Evolutionary conservation across 2,797 vertebrate genomes (phyloP), one percentile per base, ranked within the genome.

Genomic region (Sylvia borin): DNA sequence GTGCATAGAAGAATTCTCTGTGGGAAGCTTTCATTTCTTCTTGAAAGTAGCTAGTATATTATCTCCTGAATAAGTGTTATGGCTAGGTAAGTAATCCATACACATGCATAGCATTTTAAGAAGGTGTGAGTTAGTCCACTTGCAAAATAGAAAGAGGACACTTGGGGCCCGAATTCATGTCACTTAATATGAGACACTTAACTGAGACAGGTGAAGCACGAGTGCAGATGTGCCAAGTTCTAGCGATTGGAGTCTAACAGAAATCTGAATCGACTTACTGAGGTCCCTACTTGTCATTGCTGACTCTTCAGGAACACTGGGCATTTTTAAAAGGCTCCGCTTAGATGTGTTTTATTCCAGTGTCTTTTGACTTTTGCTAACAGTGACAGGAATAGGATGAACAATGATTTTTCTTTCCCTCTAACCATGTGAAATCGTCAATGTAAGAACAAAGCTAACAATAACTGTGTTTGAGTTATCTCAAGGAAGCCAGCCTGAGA

Each of bases 401-500:
- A 43, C 45, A 71, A 58, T 24, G 29, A 42, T 79, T 87, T 87
- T 89, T 77, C 18, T 62, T 85, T 90, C 62, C 29, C 43, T 7
- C 21, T 66, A 62, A 82, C 48, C 32, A 24, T 61, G 38, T 74
- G 50, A 76, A 91, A 64, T 42, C 78, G 65, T 62, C 13, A 3
- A 43, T 7, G 5, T 74, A 88, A 81, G 48, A 68, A 64, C 42
- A 71, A 67, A 82, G 74, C 42, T 85, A 94, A 80, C 58, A 85
- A 27, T 82, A 92, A 55, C 64, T 55, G 42, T 81, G 55, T 83
- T 85, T 57, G 54, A 93, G 57, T 85, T 95, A 80, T 85, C 16
- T 75, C 70, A 75, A n/a, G 34, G 54, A 87, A 85, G 32, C 34
- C n/a, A 96, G 48, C 62, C 36, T 75, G 87, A 89, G 64, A 95